phyloP scores from a whole-genome alignment of 2,888 invertebrate species.

The Heteropelma amictum region DNA sequence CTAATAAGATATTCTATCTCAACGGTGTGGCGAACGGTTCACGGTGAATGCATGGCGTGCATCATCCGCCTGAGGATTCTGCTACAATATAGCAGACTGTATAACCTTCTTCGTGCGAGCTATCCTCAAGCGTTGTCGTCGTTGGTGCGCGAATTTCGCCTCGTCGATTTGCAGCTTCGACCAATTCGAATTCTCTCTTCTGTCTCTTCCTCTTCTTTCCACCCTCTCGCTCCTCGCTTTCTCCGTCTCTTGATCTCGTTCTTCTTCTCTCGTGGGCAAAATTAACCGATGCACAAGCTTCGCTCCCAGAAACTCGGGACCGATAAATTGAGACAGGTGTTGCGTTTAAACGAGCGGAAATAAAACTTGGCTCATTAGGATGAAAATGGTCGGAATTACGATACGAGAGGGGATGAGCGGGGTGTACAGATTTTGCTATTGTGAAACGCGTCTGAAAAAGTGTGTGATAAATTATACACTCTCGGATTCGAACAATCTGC shows the following conservation, averaged over 20 bases:
- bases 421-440: background rate
- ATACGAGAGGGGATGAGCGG: conserved; percentile 9
- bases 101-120: conserved; percentile 18
- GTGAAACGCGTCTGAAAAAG: too few relatives aligned
- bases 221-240: background rate
- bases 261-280: background rate
- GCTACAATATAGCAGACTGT: conserved; percentile 16
- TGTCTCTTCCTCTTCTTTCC: background rate
- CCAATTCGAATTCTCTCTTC: conserved; percentile 28
- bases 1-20: conserved; percentile 76
- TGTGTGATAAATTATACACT: too few relatives aligned
- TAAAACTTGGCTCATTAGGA: conserved; percentile 58
- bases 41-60: conserved; percentile 36
- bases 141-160: conserved; percentile 32
- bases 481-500: too few relatives aligned
- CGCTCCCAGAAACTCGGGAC: conserved; percentile 17
- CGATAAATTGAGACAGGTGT: conserved; percentile 57
- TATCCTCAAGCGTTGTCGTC: conserved; percentile 10
- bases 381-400: conserved; percentile 31
- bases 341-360: conserved; percentile 49
- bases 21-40: conserved; percentile 36
- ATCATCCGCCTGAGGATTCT: conserved; percentile 43
- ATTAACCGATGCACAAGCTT: conserved; percentile 32
- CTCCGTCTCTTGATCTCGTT: background rate
- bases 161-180: conserved; percentile 46